Base-by-base conservation (phyloP, 2,888 invertebrate genomes). In the Pammene aurita region DNA sequence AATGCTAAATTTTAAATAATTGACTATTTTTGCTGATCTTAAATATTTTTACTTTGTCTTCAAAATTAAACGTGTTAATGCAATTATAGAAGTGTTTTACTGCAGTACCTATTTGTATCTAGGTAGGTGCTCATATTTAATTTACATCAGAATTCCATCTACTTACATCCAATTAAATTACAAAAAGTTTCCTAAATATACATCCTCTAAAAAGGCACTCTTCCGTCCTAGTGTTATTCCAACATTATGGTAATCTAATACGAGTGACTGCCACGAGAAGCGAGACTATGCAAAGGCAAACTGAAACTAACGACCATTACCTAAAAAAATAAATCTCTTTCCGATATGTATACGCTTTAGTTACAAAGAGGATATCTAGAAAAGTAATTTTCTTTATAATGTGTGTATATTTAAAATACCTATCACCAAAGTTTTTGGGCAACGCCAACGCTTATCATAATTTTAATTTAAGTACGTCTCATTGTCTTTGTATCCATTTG, bases 211-310 rank as follows among this genome's bases (percentile, higher is more conserved):
- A 50, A 55, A 42, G 46, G 34, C 41, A 62, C 52, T 18, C 41
- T 48, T 38, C 42, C 56, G 57, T 63, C 50, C 41, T 50, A 48
- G 35, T 68, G 64, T 64, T 69, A 42, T 57, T 64, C 44, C 63
- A 58, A 35, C 58, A 69, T 69, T 69, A 64, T 58, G 41, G 44
- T 69, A 69, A 69, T 64, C 41, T 58, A 64, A 69, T 69, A 58
- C 35, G 18, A 42, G n/a, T 41, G 42, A 50, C 50, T 11, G 48
- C 18, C 13, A 35, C 38, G 46, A 54, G 54, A 54, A 54, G 34
- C 50, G 50, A 54, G 26, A 52, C 26, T 44, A 42, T 44, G 34
- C 42, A 55, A 55, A 26, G 54, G 38, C 34, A 44, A 58, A 44
- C 58, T 44, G n/a, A 34, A n/a, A 41, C 18, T 60, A 60, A 58